Base-by-base conservation (phyloP, 2,113 vertebrate genomes). In the Atrichornis clamosus region DNA sequence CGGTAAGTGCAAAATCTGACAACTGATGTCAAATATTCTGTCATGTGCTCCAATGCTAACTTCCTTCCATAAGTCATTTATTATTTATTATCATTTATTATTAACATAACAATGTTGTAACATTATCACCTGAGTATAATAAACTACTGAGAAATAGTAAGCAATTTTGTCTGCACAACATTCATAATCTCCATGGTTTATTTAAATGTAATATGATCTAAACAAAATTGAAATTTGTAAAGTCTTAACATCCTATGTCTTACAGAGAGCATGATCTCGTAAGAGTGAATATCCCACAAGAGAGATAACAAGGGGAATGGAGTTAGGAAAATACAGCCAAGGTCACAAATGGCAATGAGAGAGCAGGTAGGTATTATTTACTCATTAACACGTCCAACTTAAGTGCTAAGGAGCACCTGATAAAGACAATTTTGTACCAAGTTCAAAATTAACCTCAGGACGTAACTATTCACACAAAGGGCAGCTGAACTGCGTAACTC, bases 241-340 rank as follows among this genome's bases (percentile, higher is more conserved):
- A 72, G 13, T 46, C 39, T 64, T 56, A 56, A 55, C 18, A 84
- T 14, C 23, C 15, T 50, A 4, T 7, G 3, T 72, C 52, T 89
- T 56, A 47, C 0, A n/a, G 35, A 52, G 52, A 81, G 22, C 32
- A 37, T 2, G 8, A 63, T 19, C 59, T 63, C 5, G 0, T 17
- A 37, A 70, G 37, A 26, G 16, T 22, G 32, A 79, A 28, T 15
- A 87, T 28, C 12, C 49, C 28, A 62, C 20, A 18, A 73, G 28
- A 50, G 37, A 77, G 41, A 18, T 5, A 62, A 33, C 6, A 86
- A 58, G 8, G 28, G 42, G 60, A 90, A 84, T 4, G 10, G 20
- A 81, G 18, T 55, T 2, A n/a, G 56, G 33, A 87, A 84, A 68
- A 47, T 1, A 82, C 11, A 79, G 62, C 16, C 63, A 59, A 42